phyloP scores from a whole-genome alignment of 2,113 vertebrate species.

The Ceratotherium simum region DNA sequence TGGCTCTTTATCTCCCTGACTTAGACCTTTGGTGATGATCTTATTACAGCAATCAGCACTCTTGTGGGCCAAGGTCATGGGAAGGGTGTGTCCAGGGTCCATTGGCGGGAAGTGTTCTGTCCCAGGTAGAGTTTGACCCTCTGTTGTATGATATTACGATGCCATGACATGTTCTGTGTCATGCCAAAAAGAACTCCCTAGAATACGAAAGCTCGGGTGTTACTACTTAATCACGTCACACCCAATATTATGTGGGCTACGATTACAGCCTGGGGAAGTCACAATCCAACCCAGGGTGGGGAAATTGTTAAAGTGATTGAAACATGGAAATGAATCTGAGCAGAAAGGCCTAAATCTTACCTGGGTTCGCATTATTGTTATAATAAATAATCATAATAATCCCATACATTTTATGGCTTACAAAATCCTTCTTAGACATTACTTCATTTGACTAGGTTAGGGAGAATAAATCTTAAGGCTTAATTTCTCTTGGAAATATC shows the following conservation, averaged over 20 bases:
- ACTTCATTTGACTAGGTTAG: slow-evolving; percentile 53
- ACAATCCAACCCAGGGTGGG: slow-evolving; percentile 45
- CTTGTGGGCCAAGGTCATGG: fast-evolving
- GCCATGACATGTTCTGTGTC: neutral
- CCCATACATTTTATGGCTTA: slow-evolving; percentile 70
- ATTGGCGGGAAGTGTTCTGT: fast-evolving
- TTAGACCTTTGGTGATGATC: neutral
- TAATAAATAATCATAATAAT: slow-evolving; percentile 78
- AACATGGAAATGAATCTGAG: slow-evolving; percentile 66
- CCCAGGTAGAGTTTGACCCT: neutral
- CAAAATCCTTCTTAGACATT: slow-evolving; percentile 71
- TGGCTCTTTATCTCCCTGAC: neutral
- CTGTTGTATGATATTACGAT: neutral
- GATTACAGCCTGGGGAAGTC: slow-evolving; percentile 52
- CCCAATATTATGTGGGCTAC: neutral
- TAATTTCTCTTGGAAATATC: slow-evolving; percentile 74
- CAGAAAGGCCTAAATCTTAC: slow-evolving; percentile 75
- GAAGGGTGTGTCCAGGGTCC: neutral
- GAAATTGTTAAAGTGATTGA: slow-evolving; percentile 74
- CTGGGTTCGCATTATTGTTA: slow-evolving; percentile 68
- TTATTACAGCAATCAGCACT: fast-evolving
- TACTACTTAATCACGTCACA: neutral
- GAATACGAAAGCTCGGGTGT: fast-evolving
- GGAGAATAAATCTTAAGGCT: slow-evolving; percentile 70
- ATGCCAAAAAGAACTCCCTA: too few species aligned